phyloP scores from a whole-genome alignment of 1,140 invertebrate genomes.

The Listronotus oregonensis region DNA sequence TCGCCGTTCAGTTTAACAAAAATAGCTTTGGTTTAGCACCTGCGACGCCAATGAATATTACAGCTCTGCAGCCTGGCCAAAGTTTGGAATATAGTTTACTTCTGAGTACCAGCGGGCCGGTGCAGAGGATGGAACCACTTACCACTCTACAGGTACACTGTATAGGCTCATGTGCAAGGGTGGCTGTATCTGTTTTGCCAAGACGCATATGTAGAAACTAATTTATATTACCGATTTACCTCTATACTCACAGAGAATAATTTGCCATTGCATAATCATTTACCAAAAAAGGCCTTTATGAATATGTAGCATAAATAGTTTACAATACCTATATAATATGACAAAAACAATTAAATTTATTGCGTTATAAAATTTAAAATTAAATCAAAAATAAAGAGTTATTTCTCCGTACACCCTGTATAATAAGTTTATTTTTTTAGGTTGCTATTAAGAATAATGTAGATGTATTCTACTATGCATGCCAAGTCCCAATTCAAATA shows the following conservation, averaged over 20 bases:
- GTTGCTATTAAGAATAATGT: slow-evolving; percentile 99
- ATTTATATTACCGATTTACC: neutral
- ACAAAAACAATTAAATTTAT: too few relatives aligned
- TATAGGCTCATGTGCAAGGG: neutral
- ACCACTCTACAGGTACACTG: slow-evolving; percentile 79
- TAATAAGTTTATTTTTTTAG: slow-evolving; percentile 6
- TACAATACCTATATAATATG: too few relatives aligned
- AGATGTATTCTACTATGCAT: slow-evolving; percentile 98
- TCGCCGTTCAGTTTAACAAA: slow-evolving; percentile 98
- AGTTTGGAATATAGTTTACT: slow-evolving; percentile 76
- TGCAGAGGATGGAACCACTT: slow-evolving; percentile 96
- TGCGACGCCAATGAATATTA: slow-evolving; percentile 78
- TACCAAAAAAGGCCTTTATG: too few relatives aligned
- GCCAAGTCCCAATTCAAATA: slow-evolving; percentile 89
- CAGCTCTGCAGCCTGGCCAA: slow-evolving; percentile 84
- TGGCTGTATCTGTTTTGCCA: neutral
- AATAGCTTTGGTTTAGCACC: slow-evolving; percentile 97
- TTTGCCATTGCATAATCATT: too few relatives aligned
- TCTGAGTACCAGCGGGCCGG: slow-evolving; percentile 84
- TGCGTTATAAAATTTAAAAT: too few relatives aligned
- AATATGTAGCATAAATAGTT: too few relatives aligned
- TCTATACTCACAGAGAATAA: too few relatives aligned
- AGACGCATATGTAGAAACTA: neutral
- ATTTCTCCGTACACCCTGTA: too few relatives aligned
- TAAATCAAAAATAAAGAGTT: too few relatives aligned